phyloP scores from a whole-genome alignment of 2,113 vertebrate species.

The Pitta sordida region DNA sequence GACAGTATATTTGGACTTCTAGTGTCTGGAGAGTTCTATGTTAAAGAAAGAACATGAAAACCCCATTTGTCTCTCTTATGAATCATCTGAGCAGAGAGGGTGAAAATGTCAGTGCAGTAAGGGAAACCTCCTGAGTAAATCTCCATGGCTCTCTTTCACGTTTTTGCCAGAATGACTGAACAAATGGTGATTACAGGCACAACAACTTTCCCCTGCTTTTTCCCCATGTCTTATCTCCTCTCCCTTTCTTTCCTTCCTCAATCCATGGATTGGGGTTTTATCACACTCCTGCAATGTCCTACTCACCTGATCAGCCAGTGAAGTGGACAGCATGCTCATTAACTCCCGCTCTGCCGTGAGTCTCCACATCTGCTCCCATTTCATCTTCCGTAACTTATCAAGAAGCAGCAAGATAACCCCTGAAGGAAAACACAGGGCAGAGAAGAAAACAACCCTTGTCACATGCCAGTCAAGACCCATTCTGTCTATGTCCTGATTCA shows the following conservation, averaged over 20 bases:
- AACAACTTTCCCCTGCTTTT: not conserved
- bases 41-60: not conserved
- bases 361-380: constrained; percentile 99
- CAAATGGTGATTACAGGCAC: not conserved
- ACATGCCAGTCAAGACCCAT: not conserved
- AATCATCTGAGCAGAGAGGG: not conserved
- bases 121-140: not conserved
- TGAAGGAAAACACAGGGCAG: constrained; percentile 38
- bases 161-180: not conserved
- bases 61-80: not conserved
- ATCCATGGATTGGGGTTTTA: not conserved
- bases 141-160: not conserved
- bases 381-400: constrained; percentile 92
- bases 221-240: not conserved
- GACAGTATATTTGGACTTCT: not conserved
- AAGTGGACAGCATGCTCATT: constrained; percentile 98
- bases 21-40: not conserved
- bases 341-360: constrained; percentile 93
- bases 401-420: constrained; percentile 94
- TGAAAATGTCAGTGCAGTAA: not conserved
- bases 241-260: not conserved
- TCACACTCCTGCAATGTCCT: not conserved
- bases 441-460: not conserved
- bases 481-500: not conserved
- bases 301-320: constrained; percentile 93